These are phyloP conservation scores for Conus betulinus DNA, from an alignment of 1,140 invertebrate genomes.

Conservation along the genomic window DNA sequence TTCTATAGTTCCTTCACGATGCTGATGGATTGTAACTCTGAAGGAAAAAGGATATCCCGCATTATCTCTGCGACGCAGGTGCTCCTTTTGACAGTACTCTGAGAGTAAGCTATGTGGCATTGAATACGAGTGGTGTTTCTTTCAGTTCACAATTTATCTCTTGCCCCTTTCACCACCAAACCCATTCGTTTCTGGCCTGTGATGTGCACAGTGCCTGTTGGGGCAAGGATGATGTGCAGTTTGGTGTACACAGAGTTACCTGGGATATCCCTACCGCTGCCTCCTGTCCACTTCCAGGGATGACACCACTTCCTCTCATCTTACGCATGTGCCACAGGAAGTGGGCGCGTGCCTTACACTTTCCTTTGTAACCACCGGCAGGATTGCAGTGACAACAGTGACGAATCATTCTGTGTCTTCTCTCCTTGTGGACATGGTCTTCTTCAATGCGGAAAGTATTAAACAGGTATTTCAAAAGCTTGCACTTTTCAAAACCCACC, in stretches of 20 bases:
- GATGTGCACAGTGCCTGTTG: constrained; percentile 13
- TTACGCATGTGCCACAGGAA: not conserved
- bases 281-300: not conserved
- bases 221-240: not conserved
- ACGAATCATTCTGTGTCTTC: constrained; percentile 15
- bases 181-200: constrained; percentile 19
- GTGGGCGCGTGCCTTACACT: not conserved
- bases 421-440: not conserved
- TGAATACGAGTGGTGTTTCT: not conserved
- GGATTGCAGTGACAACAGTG: constrained; percentile 18
- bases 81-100: not conserved
- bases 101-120: not conserved
- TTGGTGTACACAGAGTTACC: not conserved
- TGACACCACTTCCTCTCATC: constrained; percentile 6
- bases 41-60: not conserved
- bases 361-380: constrained; percentile 33
- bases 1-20: not conserved
- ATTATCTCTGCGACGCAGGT: not conserved
- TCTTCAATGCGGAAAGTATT: not conserved
- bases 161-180: not conserved
- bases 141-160: not conserved
- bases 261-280: not conserved
- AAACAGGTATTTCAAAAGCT: no score
- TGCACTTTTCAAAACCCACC: no score
- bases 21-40: no score